phyloP scores from a whole-genome alignment of 2,888 invertebrate genomes.

The Sesia bembeciformis region DNA sequence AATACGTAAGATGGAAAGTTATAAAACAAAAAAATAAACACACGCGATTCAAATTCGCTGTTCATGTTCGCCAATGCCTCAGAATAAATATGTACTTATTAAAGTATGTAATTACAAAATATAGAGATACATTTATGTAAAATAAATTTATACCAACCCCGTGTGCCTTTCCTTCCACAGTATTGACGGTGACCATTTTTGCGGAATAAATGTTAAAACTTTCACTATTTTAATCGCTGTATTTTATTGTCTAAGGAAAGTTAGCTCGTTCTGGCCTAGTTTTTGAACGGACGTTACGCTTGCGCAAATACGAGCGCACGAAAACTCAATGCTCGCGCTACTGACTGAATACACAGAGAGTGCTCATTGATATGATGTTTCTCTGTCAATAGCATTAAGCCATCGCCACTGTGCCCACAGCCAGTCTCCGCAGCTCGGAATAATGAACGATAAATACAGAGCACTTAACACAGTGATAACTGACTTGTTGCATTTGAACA shows the following conservation, averaged over 20 bases:
- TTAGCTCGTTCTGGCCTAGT: slow-evolving; percentile 18
- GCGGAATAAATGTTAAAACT: slow-evolving; percentile 4
- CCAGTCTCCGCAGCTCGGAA: no score
- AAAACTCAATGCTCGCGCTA: slow-evolving; percentile 31
- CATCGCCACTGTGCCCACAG: no score
- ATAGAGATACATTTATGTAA: neutral
- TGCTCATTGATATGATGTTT: no score
- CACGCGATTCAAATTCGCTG: no score
- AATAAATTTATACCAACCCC: slow-evolving; percentile 28
- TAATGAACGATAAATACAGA: no score
- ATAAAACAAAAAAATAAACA: neutral
- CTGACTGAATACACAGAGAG: slow-evolving; percentile 13
- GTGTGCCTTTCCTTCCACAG: slow-evolving; percentile 29
- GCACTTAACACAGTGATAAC: no score
- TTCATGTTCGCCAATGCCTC: no score
- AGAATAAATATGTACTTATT: no score
- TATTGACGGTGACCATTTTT: slow-evolving; percentile 6
- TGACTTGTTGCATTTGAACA: no score
- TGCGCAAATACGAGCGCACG: slow-evolving; percentile 34
- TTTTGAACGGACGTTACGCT: slow-evolving; percentile 16
- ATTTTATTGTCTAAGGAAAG: slow-evolving; percentile 15
- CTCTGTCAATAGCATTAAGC: no score
- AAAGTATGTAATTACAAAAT: no score
- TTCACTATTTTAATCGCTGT: slow-evolving; percentile 15
- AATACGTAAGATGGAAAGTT: neutral